Evolutionary conservation across 1,140 invertebrate genomes (phyloP).

Genomic region (Medauroidea extradentata): DNA sequence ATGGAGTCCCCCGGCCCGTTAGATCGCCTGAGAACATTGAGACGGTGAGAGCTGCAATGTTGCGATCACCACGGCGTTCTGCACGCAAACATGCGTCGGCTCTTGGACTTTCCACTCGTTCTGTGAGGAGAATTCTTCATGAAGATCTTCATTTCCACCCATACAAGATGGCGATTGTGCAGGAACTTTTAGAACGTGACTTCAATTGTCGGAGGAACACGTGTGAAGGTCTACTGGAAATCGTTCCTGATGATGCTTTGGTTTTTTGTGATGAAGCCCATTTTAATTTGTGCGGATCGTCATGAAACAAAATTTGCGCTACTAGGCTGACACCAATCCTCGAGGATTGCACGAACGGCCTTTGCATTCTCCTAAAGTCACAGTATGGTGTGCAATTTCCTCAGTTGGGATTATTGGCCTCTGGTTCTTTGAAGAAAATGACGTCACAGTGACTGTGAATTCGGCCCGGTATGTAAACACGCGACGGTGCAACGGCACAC

Average conservation of each 20-base stretch:
- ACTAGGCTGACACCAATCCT: constrained; percentile 30
- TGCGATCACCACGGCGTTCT: constrained; percentile 9
- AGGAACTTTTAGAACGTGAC: constrained; percentile 1
- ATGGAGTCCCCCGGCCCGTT: too few species aligned
- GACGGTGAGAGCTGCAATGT: neutral
- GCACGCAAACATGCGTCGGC: constrained; percentile 17
- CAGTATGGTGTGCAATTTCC: constrained; percentile 30
- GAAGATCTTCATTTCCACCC: constrained; percentile 17
- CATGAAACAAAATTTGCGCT: constrained; percentile 40
- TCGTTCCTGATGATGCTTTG: constrained; percentile 18
- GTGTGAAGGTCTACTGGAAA: constrained; percentile 21
- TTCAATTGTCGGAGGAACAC: constrained; percentile 20
- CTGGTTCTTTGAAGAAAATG: constrained; percentile 26
- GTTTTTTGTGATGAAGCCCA: constrained; percentile 32
- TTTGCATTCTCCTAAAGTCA: constrained; percentile 35
- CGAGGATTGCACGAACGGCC: constrained; percentile 30
- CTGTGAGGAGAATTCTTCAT: constrained; percentile 19
- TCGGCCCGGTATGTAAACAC: constrained; percentile 20
- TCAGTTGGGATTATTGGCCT: constrained; percentile 25
- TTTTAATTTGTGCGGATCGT: constrained; percentile 37
- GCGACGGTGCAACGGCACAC: neutral
- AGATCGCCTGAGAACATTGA: too few species aligned
- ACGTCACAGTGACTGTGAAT: constrained; percentile 20
- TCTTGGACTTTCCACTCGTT: constrained; percentile 17
- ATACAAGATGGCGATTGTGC: constrained; percentile 15